A percentile compares a stretch with the other conserved stretches of the same genome.
phyloP scores from a whole-genome alignment of 1,140 invertebrate genomes.

The Drosophila baimaii region DNA sequence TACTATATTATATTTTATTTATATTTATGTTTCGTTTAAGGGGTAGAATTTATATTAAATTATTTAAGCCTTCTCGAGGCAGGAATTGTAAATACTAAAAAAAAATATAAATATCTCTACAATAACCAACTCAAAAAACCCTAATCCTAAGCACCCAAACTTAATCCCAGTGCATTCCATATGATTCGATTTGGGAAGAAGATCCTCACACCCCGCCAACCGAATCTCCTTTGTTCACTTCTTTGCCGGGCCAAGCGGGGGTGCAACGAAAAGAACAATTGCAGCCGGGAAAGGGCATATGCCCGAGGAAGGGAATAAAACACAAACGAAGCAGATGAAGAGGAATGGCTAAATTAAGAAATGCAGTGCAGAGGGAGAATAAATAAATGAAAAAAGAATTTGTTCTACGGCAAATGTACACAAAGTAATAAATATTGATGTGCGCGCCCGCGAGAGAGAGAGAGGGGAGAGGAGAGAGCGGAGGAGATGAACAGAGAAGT shows the following conservation, averaged over 20 bases:
- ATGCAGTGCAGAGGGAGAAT: slow-evolving; percentile 72
- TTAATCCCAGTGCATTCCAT: slow-evolving; percentile 10
- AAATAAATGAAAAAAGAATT: slow-evolving; percentile 76
- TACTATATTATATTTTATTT: too few species aligned
- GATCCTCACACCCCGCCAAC: slow-evolving; percentile 16
- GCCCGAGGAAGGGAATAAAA: slow-evolving; percentile 15
- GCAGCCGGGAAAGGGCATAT: slow-evolving; percentile 6
- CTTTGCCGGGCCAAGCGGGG: slow-evolving; percentile 58
- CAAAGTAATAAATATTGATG: slow-evolving; percentile 84
- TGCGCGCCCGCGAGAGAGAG: too few species aligned
- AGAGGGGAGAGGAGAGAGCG: neutral
- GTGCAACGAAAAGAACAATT: slow-evolving; percentile 55
- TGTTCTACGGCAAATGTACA: slow-evolving; percentile 73
- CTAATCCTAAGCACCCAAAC: neutral
- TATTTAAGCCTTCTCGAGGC: too few species aligned
- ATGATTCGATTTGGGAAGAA: slow-evolving; percentile 68
- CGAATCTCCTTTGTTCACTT: slow-evolving; percentile 21
- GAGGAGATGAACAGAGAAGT: slow-evolving; percentile 16
- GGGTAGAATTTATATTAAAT: too few species aligned
- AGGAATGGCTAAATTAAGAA: slow-evolving; percentile 78
- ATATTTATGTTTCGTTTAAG: too few species aligned
- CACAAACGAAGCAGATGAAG: slow-evolving; percentile 45
- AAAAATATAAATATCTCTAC: too few species aligned
- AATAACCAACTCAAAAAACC: too few species aligned
- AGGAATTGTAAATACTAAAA: too few species aligned